Evolutionary conservation across 1,140 invertebrate genomes (phyloP), one percentile per base, ranked within the genome.

Genomic region (Drosophila watanabei): DNA sequence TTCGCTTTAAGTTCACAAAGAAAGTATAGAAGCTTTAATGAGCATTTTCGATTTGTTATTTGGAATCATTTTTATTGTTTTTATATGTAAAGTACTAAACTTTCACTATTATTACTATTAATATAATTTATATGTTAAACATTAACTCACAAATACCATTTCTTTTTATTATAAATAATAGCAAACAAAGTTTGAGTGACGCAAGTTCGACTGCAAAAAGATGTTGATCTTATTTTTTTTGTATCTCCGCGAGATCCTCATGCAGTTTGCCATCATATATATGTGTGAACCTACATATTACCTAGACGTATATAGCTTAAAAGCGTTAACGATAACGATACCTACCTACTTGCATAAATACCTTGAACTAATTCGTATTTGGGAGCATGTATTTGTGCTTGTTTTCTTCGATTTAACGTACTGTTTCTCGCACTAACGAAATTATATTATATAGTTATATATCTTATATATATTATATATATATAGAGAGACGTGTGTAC

Each of bases 341-440:
- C 63, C 57, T 64, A 85, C 75, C 64, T 79, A 79, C 33, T 59
- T 71, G 59, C 56, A 78, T 70, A 78, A 54, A 68, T 60, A 56
- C 60, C 59, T 54, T 32, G 32, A 79, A 75, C 43, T 86, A 75
- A 79, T 69, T 86, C 82, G 82, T 86, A 86, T 87, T 82, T 79
- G 64, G 52, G 46, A 86, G 82, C 82, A 85, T 72, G 76, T 80
- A 18, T 56, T 49, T 80, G 52, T 80, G 84, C 84, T 87, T 79
- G 83, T 82, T 78, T 79, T 73, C n/a, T 72, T 87, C 84, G 83
- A 87, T 87, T 87, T 88, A 88, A 88, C 73, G 76, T 87, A 87
- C 86, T 87, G 83, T 87, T 87, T 84, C 80, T 87, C 83, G 83
- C 83, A 87, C 83, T 87, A 88, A 73, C 20, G 59, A 61, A 82